Evolutionary conservation across 2,888 invertebrate species (phyloP), one percentile per base, ranked within the genome.

Genomic region (Hirtodrosophila trivittata): DNA sequence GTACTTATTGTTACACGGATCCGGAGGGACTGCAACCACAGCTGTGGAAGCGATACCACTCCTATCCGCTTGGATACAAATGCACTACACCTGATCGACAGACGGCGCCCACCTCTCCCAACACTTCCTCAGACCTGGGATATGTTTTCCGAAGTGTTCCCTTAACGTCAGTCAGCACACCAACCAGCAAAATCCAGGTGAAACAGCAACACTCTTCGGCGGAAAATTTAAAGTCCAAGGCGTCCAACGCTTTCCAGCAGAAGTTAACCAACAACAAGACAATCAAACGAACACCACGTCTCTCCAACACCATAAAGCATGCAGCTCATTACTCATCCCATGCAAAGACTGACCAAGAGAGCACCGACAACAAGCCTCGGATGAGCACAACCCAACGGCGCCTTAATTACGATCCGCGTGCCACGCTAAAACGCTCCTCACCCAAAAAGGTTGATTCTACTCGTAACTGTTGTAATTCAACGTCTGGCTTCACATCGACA

Each of bases 381-480:
- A 68, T 77, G 3, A 75, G 59, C 50, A 60, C 57, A 38, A 58
- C 64, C 3, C 64, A 64, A 26, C 64, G 86, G 0, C 63, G 78
- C 0, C 71, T 75, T 16, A 72, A 21, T 59, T 75, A 67, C 7
- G 75, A 77, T 52, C 71, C 75, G 1, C 71, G 58, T 28, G 68
- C 62, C 33, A 50, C 76, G 0, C 3, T 75, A 1, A 77, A 50
- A 8, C 70, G 67, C 0, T 10, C 10, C 1, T 16, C 42, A n/a
- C 10, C 5, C 1, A 55, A 42, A 41, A 66, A 41, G 7, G 10
- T 10, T 32, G 13, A 13, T 0, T 3, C 18, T 50, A 21, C 8
- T 33, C n/a, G 8, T 46, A 37, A 18, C 14, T 9, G 18, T 14
- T 3, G 5, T 6, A 33, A 33, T 5, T 13, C 12, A 9, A 12